phyloP scores from a whole-genome alignment of 2,113 vertebrate species.

The Petrocephalus microphthalmus region DNA sequence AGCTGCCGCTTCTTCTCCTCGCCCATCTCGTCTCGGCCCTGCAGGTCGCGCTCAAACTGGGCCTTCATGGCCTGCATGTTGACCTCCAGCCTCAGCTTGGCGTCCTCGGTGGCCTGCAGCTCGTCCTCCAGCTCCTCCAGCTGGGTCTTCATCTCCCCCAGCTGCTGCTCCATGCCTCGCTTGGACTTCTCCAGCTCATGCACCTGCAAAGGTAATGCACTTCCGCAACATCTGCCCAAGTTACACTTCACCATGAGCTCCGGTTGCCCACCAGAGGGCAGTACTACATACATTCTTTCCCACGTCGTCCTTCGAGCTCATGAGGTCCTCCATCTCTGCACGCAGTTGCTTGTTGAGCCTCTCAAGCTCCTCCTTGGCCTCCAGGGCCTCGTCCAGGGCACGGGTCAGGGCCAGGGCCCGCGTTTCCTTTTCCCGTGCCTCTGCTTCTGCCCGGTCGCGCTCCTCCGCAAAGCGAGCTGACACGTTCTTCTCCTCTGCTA shows the following conservation, averaged over 20 bases:
- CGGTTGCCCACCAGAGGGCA: not conserved
- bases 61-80: constrained; percentile 99
- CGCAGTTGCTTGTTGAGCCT: constrained; percentile 91
- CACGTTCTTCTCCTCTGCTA: constrained; percentile 90
- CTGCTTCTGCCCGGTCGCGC: constrained; percentile 85
- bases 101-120: constrained; percentile 92
- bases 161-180: constrained; percentile 88
- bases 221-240: not conserved
- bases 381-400: constrained; percentile 85
- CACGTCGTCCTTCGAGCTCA: constrained; percentile 97
- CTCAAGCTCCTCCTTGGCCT: constrained; percentile 88
- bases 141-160: constrained; percentile 93
- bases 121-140: constrained; percentile 96
- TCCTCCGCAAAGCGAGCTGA: constrained; percentile 88
- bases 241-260: not conserved
- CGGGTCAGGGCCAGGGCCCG: constrained; percentile 83
- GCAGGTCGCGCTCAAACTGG: constrained; percentile 89
- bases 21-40: constrained; percentile 83
- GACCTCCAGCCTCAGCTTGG: constrained; percentile 90
- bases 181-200: constrained; percentile 97
- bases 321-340: constrained; percentile 90
- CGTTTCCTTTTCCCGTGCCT: constrained; percentile 93
- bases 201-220: constrained; percentile 51
- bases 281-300: constrained; percentile 81
- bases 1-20: constrained; percentile 92